A percentile compares a stretch with the other conserved stretches of the same genome.
These are phyloP conservation scores for Hydrotaea cyrtoneurina DNA, from an alignment of 2,888 invertebrate species.

Conservation along the genomic window DNA sequence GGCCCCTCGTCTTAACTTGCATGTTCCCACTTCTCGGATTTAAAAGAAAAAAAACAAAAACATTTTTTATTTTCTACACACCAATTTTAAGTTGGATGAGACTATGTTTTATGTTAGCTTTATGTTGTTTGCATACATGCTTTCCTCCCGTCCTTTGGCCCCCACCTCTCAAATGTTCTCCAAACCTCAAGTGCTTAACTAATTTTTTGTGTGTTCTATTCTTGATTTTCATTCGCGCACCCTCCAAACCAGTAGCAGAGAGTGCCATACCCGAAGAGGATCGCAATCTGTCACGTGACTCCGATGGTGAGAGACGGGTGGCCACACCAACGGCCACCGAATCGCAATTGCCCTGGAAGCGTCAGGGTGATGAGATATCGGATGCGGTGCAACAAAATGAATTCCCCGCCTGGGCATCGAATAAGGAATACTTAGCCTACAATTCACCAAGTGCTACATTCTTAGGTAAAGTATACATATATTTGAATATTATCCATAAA, in stretches of 20 bases:
- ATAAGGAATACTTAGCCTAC: constrained; percentile 95
- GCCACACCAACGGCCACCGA: constrained; percentile 94
- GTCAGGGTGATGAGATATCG: constrained; percentile 87
- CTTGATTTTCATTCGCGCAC: constrained; percentile 28
- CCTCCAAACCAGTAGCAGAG: constrained; percentile 75
- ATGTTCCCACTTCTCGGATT: not conserved
- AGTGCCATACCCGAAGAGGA: constrained; percentile 79
- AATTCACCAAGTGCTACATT: constrained; percentile 95
- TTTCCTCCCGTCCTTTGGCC: not conserved
- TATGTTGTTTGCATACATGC: constrained; percentile 44
- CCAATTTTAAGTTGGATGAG: constrained; percentile 1
- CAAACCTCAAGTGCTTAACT: not conserved
- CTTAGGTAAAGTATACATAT: constrained; percentile 84
- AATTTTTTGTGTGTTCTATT: constrained; percentile 17
- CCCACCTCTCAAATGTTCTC: not conserved
- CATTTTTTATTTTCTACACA: constrained; percentile 15
- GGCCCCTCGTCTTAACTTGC: constrained; percentile 8
- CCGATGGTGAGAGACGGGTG: constrained; percentile 86
- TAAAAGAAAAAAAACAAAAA: not conserved
- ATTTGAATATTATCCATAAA: not conserved
- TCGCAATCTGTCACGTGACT: constrained; percentile 76
- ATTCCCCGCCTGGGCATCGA: constrained; percentile 97
- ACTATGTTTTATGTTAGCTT: constrained; percentile 61
- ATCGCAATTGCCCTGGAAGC: constrained; percentile 95
- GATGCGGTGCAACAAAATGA: constrained; percentile 90